Percentiles rank a stretch among this genome's conserved stretches.
phyloP scores from a whole-genome alignment of 2,888 invertebrate species.

The Phalera bucephala region DNA sequence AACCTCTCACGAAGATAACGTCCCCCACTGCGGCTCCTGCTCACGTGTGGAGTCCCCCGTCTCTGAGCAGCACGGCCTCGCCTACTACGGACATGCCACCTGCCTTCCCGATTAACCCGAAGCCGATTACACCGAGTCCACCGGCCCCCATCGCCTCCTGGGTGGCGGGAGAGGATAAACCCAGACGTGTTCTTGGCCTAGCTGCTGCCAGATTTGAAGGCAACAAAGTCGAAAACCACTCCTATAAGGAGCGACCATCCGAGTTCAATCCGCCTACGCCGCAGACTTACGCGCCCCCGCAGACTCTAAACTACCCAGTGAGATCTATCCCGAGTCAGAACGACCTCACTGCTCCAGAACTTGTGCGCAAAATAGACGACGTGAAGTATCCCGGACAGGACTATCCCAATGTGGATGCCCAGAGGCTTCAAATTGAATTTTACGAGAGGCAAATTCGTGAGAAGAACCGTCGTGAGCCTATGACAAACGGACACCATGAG shows the following conservation, averaged over 20 bases:
- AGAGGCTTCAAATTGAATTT: constrained; percentile 73
- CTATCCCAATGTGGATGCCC: constrained; percentile 59
- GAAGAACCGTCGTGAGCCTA: constrained; percentile 51
- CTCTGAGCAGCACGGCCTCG: constrained; percentile 49
- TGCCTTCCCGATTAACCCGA: constrained; percentile 35
- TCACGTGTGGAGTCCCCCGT: constrained; percentile 73
- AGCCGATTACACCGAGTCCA: constrained; percentile 41
- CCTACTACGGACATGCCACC: constrained; percentile 48
- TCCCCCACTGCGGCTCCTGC: constrained; percentile 61
- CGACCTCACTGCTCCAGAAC: constrained; percentile 69
- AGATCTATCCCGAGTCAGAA: constrained; percentile 65
- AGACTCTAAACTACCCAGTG: constrained; percentile 50
- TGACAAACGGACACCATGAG: constrained; percentile 41
- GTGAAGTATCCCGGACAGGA: constrained; percentile 22
- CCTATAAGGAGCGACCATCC: constrained; percentile 31
- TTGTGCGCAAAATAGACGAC: constrained; percentile 54
- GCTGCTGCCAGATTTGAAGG: constrained; percentile 82
- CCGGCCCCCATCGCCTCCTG: constrained; percentile 59
- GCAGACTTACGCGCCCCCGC: constrained; percentile 45
- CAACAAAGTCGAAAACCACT: constrained; percentile 38
- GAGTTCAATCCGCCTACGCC: constrained; percentile 45
- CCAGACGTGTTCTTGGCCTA: constrained; percentile 75
- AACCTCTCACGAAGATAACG: constrained; percentile 79
- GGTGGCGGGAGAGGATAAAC: constrained; percentile 59
- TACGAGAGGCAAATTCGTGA: constrained; percentile 76